Evolutionary conservation across 2,797 vertebrate species (phyloP), one percentile per base, ranked within the genome.

Genomic region (Alcedo quadribrachys): DNA sequence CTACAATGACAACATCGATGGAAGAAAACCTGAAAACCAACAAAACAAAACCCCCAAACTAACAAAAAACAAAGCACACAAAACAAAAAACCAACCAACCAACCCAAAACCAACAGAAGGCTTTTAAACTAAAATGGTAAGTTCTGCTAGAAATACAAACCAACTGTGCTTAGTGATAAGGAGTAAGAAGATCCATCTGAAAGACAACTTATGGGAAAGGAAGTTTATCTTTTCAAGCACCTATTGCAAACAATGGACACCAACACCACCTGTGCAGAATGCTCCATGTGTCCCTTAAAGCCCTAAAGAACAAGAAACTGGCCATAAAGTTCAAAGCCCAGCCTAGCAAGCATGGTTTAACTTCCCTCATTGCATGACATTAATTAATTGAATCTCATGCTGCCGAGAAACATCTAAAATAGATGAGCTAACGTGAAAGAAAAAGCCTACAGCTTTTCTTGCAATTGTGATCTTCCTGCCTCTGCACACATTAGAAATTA

Each of bases 331-430:
- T 91, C 61, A 76, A 37, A 81, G 37, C 12, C 24, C 28, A 63
- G 25, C 9, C 48, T 63, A 33, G 21, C 8, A 89, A 81, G n/a
- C 3, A 58, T 54, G 9, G 15, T 69, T 85, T 93, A 79, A 74
- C 21, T 58, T 63, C 28, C 9, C 15, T 90, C 22, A 32, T 33
- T 87, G 35, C 25, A 45, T 53, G 25, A 42, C 21, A 60, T 66
- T 71, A 85, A 80, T 65, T 85, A 89, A 68, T 67, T 81, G 40
- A 83, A 78, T 81, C 12, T 76, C 28, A 17, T 53, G 22, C 30
- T 35, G 53, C 28, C 75, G 33, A 89, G 58, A 85, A 77, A 48
- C 16, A 76, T 46, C 60, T 60, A 83, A 89, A 94, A 83, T 28
- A 60, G 22, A 51, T 60, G 60, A 89, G 62, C 12, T 76, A 63